Base-by-base conservation (phyloP, 30 jellyfish, hydroid and myxozoan species). In the Aurelia aurita region DNA sequence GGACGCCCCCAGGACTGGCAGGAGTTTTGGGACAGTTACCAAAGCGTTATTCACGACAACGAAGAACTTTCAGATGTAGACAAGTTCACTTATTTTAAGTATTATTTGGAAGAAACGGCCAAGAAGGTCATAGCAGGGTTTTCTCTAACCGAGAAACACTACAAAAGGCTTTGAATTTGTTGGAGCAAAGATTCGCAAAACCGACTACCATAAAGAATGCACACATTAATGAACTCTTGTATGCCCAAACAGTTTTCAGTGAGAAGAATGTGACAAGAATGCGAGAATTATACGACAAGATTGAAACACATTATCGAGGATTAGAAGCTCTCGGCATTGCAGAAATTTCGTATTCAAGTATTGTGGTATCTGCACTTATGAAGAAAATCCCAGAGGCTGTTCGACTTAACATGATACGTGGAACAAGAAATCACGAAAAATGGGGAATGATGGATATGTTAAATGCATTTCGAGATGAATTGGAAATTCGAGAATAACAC, bases 391-490 rank as follows among this genome's bases (percentile, higher is more conserved):
- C 83, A 15, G 72, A 43, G 73, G 73, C 70, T 10, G 32, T 79
- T 21, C 68, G 0, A 9, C 55, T 2, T 19, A 79, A 28, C 28
- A 79, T 79, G 82, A 58, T 79, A 19, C 22, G 90, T 18, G 82
- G 90, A 28, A 8, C 70, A 10, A 35, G 43, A 58, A 73, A 1
- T 46, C 58, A 28, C 65, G 5, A 18, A 61, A 82, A 44, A 62
- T 79, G 90, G 90, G 60, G 31, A 15, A 62, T 59, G 69, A 49
- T 23, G 20, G 82, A 61, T 5, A 19, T 79, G 90, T 43, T 79
- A 23, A 25, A 28, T 12, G 81, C 82, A 32, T 79, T 79, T 23
- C 44, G 71, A 46, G 28, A 59, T 18, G 90, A 79, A 21, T 62
- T 60, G 69, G 71, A 79, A 15, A 39, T 79, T 7, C 39, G 81